phyloP scores from a whole-genome alignment of 2,113 vertebrate genomes.

The Chlorodrepanis virens region DNA sequence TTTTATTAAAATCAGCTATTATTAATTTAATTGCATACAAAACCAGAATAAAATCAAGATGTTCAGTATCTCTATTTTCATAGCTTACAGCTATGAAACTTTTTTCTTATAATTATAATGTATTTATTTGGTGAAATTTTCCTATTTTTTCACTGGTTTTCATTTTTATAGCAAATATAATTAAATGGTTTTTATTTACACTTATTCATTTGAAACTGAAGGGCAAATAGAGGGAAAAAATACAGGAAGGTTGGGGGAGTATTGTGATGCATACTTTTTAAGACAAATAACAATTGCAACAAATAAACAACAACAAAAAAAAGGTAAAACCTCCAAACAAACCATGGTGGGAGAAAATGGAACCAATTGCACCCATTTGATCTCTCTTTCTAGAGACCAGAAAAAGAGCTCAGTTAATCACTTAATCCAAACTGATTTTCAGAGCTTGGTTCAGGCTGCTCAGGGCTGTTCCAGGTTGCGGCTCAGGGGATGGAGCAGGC shows the following conservation, averaged over 20 bases:
- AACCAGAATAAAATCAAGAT: background rate
- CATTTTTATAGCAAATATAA: background rate
- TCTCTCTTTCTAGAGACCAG: background rate
- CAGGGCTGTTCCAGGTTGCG: accelerated
- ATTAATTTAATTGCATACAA: background rate
- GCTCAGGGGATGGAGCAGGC: background rate
- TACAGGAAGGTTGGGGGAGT: background rate
- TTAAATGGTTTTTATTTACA: background rate
- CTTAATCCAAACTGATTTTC: background rate
- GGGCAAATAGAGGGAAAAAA: background rate
- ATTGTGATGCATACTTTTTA: background rate
- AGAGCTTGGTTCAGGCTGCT: background rate
- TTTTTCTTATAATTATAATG: background rate
- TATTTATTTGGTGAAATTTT: background rate
- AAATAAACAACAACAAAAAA: background rate
- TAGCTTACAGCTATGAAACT: background rate
- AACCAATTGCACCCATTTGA: background rate
- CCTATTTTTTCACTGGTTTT: background rate
- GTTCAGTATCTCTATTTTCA: background rate
- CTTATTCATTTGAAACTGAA: background rate
- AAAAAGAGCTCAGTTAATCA: background rate
- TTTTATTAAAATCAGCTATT: background rate
- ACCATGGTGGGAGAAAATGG: background rate
- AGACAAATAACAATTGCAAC: background rate
- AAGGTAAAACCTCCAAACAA: background rate